Evolutionary conservation across 35 echinoderm and acorn worm genomes (phyloP).

Genomic region (Ophioderma brevispina): DNA sequence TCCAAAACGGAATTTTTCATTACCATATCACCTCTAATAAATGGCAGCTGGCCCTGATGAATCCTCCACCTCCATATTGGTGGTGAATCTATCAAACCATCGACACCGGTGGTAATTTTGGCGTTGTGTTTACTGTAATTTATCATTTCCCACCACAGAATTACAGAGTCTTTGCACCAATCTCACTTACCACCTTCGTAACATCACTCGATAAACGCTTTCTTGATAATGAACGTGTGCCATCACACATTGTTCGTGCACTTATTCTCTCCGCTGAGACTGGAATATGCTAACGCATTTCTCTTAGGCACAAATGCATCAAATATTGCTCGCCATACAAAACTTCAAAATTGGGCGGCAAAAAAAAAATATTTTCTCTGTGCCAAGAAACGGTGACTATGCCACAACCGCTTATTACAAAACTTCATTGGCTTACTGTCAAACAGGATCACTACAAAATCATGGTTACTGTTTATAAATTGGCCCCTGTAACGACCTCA

Average conservation of each 20-base stretch:
- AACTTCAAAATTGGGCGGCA: not conserved
- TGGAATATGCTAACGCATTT: conserved; percentile 18
- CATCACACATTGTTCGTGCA: conserved; percentile 3
- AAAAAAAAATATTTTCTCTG: not conserved
- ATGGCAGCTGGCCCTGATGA: not conserved
- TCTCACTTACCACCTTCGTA: not conserved
- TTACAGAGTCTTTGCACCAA: not conserved
- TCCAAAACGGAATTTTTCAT: not conserved
- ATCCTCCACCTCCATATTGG: not conserved
- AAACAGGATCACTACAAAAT: not conserved
- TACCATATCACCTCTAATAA: not conserved
- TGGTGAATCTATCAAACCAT: not conserved
- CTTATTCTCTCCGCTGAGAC: not conserved
- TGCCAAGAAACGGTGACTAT: not conserved
- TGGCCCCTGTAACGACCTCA: not conserved
- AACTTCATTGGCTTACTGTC: not conserved
- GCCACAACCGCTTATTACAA: not conserved
- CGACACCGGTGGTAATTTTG: not conserved
- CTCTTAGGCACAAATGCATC: not conserved
- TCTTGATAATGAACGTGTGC: not conserved
- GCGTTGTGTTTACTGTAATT: not conserved
- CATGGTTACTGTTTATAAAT: not conserved
- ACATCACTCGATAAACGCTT: too few relatives aligned
- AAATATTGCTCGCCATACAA: not conserved
- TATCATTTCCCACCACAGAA: not conserved